These are phyloP conservation scores for Lasioglossum malachurum DNA, from an alignment of 2,888 invertebrate species.

Conservation along the genomic window DNA sequence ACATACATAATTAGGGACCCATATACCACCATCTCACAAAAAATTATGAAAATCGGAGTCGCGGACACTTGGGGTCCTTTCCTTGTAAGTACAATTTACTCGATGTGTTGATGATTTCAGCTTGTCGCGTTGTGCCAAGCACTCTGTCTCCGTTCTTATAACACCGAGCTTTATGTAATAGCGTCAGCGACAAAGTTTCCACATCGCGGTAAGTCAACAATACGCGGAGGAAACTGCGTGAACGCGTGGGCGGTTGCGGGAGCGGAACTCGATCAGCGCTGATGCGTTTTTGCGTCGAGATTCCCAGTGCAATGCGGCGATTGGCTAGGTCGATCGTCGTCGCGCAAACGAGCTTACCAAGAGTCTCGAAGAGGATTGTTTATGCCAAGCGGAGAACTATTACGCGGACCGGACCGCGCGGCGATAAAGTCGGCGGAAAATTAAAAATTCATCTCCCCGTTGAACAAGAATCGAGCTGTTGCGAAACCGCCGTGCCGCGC, in stretches of 20 bases:
- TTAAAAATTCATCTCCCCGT: slow-evolving; percentile 7
- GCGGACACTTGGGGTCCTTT: too few species aligned
- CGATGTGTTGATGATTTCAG: too few species aligned
- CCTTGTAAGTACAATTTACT: too few species aligned
- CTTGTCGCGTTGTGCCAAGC: background rate
- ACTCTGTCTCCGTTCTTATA: slow-evolving; percentile 11
- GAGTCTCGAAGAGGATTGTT: background rate
- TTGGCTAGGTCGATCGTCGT: background rate
- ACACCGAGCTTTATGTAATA: slow-evolving; percentile 9
- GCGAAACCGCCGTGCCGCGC: background rate
- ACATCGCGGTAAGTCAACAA: background rate
- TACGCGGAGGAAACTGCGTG: background rate
- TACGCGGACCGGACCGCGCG: background rate
- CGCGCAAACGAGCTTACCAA: background rate
- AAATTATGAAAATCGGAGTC: too few species aligned
- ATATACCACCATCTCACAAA: too few species aligned
- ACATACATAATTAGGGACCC: too few species aligned
- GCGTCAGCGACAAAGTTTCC: slow-evolving; percentile 6
- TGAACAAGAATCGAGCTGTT: background rate
- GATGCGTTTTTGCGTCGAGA: background rate
- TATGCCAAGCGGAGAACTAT: background rate
- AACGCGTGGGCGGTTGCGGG: background rate
- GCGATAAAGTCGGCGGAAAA: background rate
- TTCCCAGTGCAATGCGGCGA: background rate
- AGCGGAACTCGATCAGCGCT: background rate